Evolutionary conservation across 2,888 invertebrate genomes (phyloP), one percentile per base, ranked within the genome.

Genomic region (Rhamnusium bicolor): DNA sequence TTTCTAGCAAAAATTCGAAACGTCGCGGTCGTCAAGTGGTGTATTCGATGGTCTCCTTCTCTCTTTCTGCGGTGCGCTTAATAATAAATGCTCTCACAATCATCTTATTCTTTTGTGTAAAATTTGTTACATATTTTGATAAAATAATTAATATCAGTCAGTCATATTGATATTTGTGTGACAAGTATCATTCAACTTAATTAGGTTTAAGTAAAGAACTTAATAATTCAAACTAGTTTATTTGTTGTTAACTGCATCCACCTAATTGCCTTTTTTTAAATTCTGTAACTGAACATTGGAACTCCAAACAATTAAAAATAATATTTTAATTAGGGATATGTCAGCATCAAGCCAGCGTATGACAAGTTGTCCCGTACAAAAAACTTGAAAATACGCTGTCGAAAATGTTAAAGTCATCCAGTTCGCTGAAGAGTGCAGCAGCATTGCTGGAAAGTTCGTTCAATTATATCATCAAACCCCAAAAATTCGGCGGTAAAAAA

Each of bases 251-350:
- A 6, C 32, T n/a, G 40, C 12, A 12, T 40, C n/a, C n/a, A 40
- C 12, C 40, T 40, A 40, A 40, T 40, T 40, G 40, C 10, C 12
- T 12, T 40, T 40, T 40, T n/a, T n/a, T 12, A 40, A n/a, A 32
- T 40, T n/a, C 53, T 18, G 21, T 53, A 65, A 53, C 29, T 53
- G 53, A 16, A 47, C 16, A n/a, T 5, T 7, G 32, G 32, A 65
- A 54, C 19, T 32, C 32, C n/a, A 16, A 19, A 32, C 53, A 54
- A 65, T 65, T 54, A 65, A 65, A 65, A 65, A 53, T 65, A 54
- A 65, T 53, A 65, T 65, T 53, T 65, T 65, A 65, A 65, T 65
- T 54, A 53, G 53, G 53, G 24, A 54, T 18, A 51, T 40, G 53
- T 65, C 65, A 53, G 53, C 29, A 32, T 16, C 16, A 19, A 14